These are phyloP conservation scores for Corythoichthys intestinalis DNA, from an alignment of 2,113 vertebrate genomes.

Conservation along the genomic window DNA sequence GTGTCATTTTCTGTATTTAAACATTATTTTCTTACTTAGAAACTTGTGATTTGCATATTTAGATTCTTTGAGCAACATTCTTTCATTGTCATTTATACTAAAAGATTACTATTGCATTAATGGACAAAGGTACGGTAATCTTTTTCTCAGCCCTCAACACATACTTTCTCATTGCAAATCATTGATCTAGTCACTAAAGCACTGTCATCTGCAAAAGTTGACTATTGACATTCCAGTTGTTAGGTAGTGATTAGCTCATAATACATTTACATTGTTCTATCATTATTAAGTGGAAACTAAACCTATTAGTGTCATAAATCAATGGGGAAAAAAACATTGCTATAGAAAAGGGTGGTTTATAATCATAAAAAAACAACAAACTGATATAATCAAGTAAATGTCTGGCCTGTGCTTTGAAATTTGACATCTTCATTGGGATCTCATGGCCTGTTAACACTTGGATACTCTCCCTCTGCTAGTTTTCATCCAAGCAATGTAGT, in stretches of 20 bases:
- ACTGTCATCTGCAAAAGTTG: not conserved
- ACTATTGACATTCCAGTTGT: not conserved
- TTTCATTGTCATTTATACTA: too few relatives aligned
- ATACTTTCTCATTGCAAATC: not conserved
- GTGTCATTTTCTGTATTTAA: too few relatives aligned
- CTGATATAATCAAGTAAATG: slow-evolving; percentile 60
- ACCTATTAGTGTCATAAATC: not conserved
- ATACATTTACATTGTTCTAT: not conserved
- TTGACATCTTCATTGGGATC: slow-evolving; percentile 20
- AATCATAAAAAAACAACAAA: not conserved
- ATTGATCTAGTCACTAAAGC: not conserved
- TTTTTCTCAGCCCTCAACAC: not conserved
- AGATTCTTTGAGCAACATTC: too few relatives aligned
- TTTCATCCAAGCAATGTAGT: slow-evolving; percentile 19
- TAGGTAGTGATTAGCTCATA: not conserved
- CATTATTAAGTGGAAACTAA: not conserved
- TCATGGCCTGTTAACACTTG: slow-evolving; percentile 52
- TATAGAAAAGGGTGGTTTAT: not conserved
- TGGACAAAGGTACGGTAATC: not conserved
- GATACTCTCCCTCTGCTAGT: slow-evolving; percentile 22
- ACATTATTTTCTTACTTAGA: too few relatives aligned
- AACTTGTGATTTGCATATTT: too few relatives aligned
- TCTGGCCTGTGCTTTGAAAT: slow-evolving; percentile 28
- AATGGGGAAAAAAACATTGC: not conserved
- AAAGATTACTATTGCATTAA: not conserved